These are phyloP conservation scores for Orthosia cruda DNA, from an alignment of 2,888 invertebrate species.

Conservation along the genomic window DNA sequence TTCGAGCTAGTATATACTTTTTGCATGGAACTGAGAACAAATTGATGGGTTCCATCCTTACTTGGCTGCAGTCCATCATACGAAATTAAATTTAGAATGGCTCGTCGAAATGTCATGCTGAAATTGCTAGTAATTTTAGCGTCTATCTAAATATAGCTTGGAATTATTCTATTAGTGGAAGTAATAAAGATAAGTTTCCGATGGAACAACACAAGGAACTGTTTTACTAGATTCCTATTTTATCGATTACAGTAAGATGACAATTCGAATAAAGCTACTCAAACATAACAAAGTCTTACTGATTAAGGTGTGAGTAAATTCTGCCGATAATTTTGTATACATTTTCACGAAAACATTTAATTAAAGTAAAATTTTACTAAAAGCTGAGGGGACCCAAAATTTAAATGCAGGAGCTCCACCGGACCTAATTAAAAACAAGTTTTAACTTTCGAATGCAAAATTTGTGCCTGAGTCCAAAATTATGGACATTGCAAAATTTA, in stretches of 20 bases:
- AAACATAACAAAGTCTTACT: neutral
- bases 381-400: neutral
- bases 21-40: conserved; percentile 8
- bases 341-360: neutral
- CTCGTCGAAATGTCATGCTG: conserved; percentile 24
- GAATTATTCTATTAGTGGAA: neutral
- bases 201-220: neutral
- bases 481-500: conserved; percentile 41
- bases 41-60: conserved; percentile 3
- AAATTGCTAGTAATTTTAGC: conserved; percentile 38
- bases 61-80: conserved; percentile 12
- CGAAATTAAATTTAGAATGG: conserved; percentile 37
- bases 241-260: neutral
- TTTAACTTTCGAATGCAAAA: conserved; percentile 8
- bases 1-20: conserved; percentile 15
- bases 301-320: too few species aligned
- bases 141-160: conserved; percentile 1
- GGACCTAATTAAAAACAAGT: conserved; percentile 13
- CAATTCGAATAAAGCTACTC: neutral
- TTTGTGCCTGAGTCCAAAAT: conserved; percentile 13
- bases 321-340: too few species aligned
- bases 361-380: neutral
- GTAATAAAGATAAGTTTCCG: conserved; percentile 5
- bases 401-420: conserved; percentile 12
- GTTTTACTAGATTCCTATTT: neutral